These are phyloP conservation scores for Dasypogon diadema DNA, from an alignment of 2,888 invertebrate genomes.

Conservation along the genomic window DNA sequence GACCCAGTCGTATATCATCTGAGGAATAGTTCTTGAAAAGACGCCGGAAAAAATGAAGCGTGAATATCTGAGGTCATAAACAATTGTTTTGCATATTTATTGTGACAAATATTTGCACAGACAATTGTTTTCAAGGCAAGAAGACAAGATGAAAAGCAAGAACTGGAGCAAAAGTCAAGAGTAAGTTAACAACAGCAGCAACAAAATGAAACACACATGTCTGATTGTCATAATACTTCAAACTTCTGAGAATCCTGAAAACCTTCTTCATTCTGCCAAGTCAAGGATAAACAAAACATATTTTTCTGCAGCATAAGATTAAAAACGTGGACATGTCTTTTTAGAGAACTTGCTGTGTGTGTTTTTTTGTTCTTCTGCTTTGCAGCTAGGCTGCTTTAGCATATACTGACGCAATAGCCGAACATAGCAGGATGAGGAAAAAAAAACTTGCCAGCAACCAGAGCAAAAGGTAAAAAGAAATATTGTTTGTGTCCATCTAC, in stretches of 20 bases:
- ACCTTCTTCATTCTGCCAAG: not conserved
- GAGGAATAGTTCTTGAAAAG: not conserved
- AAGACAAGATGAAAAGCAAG: too few species aligned
- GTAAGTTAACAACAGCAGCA: not conserved
- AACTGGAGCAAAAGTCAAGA: conserved; percentile 40
- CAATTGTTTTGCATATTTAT: conserved; percentile 42
- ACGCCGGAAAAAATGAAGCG: not conserved
- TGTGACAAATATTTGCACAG: conserved; percentile 33
- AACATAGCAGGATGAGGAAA: not conserved
- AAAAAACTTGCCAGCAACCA: not conserved
- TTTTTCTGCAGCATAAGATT: conserved; percentile 10
- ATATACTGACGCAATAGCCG: not conserved
- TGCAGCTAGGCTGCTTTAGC: not conserved
- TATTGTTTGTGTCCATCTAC: conserved; percentile 7
- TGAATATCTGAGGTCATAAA: not conserved
- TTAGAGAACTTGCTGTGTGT: not conserved
- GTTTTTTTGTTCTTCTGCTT: not conserved
- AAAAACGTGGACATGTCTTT: conserved; percentile 15
- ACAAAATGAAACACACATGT: not conserved
- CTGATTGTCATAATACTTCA: conserved; percentile 31
- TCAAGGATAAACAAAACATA: not conserved
- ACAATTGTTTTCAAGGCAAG: conserved; percentile 10
- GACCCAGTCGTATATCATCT: not conserved
- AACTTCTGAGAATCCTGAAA: conserved; percentile 16
- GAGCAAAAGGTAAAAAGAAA: not conserved